A percentile compares a stretch with the other conserved stretches of the same genome.
Conservation (phyloP, 2,888 invertebrate genomes). For the Lamellibrachia satsuma region DNA sequence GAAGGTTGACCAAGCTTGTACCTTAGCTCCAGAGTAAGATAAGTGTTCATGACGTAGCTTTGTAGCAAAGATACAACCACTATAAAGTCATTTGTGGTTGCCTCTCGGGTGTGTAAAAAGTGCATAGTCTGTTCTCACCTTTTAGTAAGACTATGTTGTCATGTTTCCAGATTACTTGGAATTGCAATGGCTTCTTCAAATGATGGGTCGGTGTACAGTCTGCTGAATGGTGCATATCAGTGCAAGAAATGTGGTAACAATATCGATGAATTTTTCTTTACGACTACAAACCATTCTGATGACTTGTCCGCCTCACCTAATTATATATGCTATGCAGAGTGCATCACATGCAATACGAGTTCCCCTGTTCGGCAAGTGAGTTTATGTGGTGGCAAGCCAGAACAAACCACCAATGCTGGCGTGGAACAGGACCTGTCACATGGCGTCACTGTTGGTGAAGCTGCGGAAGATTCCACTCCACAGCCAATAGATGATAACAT, state of each 20-base stretch:
- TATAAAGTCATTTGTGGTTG: too few species aligned
- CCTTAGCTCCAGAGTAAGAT: too few species aligned
- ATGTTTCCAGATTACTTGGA: not conserved
- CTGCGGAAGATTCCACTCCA: too few species aligned
- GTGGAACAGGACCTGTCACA: not conserved
- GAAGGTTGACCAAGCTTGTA: too few species aligned
- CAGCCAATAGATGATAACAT: too few species aligned
- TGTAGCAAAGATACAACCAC: too few species aligned
- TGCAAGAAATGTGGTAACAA: conserved; percentile 1
- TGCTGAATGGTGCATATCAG: not conserved
- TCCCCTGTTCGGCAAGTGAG: not conserved
- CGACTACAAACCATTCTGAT: not conserved
- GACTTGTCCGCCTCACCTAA: not conserved
- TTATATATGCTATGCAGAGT: not conserved
- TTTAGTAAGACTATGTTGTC: too few species aligned
- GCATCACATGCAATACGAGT: not conserved
- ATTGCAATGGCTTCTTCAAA: not conserved
- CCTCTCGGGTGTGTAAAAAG: too few species aligned
- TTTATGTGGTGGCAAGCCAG: not conserved
- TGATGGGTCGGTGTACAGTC: not conserved
- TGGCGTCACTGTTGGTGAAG: too few species aligned
- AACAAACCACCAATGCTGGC: not conserved
- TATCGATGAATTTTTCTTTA: not conserved
- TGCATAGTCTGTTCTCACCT: too few species aligned
- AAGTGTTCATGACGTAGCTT: too few species aligned